Evolutionary conservation across 1,140 invertebrate species (phyloP), one percentile per base, ranked within the genome.

Genomic region (Hyposmocoma kahamanoa): DNA sequence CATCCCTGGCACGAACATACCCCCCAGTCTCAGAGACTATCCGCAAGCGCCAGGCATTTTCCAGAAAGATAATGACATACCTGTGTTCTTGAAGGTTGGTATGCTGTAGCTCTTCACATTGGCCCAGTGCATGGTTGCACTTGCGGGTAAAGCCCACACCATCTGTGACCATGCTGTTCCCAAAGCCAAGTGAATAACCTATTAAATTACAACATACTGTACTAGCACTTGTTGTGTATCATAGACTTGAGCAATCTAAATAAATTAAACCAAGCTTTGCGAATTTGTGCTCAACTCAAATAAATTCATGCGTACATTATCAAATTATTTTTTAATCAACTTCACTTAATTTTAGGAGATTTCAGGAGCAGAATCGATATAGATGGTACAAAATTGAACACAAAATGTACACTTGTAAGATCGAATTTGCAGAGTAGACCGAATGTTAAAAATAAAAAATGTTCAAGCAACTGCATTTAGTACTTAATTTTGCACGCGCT

Each of bases 21-120:
- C 42, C 66, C n/a, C 73, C 64, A 18, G 56, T 76, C 11, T 53
- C 61, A 19, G 73, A 84, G 38, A 53, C 53, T 3, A 62, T 84
- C 45, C 67, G 54, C 21, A 67, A 74, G 43, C 47, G 61, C 17
- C 81, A 84, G 53, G 56, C 68, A 41, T 58, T 47, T n/a, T n/a
- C n/a, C 70, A 89, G 87, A 69, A 61, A 64, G 70, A 80, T 0
- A 56, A 88, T 56, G 64, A 80, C 38, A 62, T 74, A 2, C 86
- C 86, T 2, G 67, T 87, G 0, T 88, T 82, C 56, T 47, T 86
- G 34, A 81, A 87, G 43, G 84, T 74, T 39, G 72, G 50, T 47
- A 50, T 88, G 20, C 47, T 88, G 3, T 85, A 85, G 49, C 77
- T 83, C 15, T 20, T 86, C 0, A 86, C 80, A 1, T 39, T 81